Base-by-base conservation (phyloP, 2,797 vertebrate genomes). In the Columba guinea region DNA sequence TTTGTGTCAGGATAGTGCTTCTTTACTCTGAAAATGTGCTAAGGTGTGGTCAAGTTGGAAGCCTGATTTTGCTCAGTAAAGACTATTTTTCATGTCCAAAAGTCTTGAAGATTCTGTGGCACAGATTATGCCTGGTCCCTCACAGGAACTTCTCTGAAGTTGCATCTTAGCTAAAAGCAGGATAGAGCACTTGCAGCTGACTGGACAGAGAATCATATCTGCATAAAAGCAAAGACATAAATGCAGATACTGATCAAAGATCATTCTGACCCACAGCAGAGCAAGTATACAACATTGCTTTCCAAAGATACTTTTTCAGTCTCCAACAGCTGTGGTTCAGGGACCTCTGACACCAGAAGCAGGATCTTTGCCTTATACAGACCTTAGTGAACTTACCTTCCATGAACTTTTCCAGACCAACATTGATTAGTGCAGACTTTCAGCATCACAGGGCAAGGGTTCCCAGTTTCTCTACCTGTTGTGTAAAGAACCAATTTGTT, bases 251-350 rank as follows among this genome's bases (percentile, higher is more conserved):
- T 73, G 30, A 44, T 58, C 26, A 52, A 67, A 58, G 59, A 41
- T 73, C 24, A 23, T 32, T 55, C 49, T 71, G 59, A 51, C 30
- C 17, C 30, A 48, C 51, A 59, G 9, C 6, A 30, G 59, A 65
- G 9, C 24, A 75, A 37, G 9, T 34, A 26, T 28, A 35, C 59
- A 77, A 21, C 12, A 19, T 51, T 55, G 26, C 15, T 62, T 87
- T 78, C 32, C 30, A 62, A 30, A 69, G 49, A 51, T 52, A 62
- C 8, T n/a, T 44, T 63, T 55, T 41, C 23, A 59, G 55, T 85
- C 18, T 28, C 18, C 11, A 67, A 1, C 23, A 37, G 23, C n/a
- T 83, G 17, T 44, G 34, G 6, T n/a, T 7, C 1, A 0, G 28
- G 28, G 35, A 46, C 26, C 69, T 63, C 7, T 21, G 30, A 58